Base-by-base conservation (phyloP, 1,140 invertebrate genomes). In the Druon quercuslanigerum region DNA sequence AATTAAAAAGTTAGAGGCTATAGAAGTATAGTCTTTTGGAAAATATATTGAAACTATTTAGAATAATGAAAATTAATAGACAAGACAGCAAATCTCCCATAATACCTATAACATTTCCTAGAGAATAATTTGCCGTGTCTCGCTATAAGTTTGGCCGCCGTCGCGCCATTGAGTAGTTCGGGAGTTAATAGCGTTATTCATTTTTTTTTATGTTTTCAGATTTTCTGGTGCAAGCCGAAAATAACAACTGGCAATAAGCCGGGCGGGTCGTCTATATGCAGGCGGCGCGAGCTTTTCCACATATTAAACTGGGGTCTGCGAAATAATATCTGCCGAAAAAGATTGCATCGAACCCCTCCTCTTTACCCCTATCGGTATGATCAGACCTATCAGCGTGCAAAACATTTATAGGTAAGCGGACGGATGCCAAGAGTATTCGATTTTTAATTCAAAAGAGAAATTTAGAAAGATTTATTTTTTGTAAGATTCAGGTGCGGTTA, bases 231-330 rank as follows among this genome's bases (percentile, higher is more conserved):
- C 79, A 81, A 78, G 77, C 76, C 79, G 84, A 87, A 87, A 87
- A 87, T 87, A 87, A 87, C 84, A 86, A 87, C 82, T 86, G 84
- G 84, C 86, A 87, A 87, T 87, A 87, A 87, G 86, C 86, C 84
- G 85, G 76, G 52, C n/a, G 16, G 75, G 78, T 82, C 33, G 51
- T 19, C 51, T 73, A 73, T 51, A 72, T 51, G 50, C 46, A 51
- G 46, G 40, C 60, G 79, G 83, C 71, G 81, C 86, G 82, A 87
- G 86, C 84, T 86, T 86, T 87, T 87, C 85, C 86, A 82, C 85
- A 87, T 87, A 87, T 87, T 87, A 86, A 86, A 83, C 84, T 77
- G 78, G 70, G 76, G 57, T 72, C 79, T 79, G 71, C 82, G 77
- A 86, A 86, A 87, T 87, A 86, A 85, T 46, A 46, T 46, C 83